A percentile compares a stretch with the other conserved stretches of the same genome.
Evolutionary conservation across 2,113 vertebrate species (phyloP).

Genomic region (Percopsis transmontana): DNA sequence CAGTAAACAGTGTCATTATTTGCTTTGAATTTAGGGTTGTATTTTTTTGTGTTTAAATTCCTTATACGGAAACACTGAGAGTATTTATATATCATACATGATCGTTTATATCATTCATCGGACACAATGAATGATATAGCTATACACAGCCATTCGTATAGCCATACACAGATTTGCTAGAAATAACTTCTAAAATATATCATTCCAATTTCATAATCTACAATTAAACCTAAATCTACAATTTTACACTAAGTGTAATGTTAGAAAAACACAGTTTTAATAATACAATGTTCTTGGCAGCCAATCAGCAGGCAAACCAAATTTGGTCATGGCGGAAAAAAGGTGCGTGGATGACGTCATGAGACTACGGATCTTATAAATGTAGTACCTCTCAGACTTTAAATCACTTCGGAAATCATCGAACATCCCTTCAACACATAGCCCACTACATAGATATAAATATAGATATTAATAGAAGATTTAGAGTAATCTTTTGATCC

Average conservation of each 20-base stretch:
- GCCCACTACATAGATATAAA: neutral
- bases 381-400: neutral
- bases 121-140: no score
- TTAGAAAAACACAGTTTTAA: no score
- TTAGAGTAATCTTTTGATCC: neutral
- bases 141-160: neutral
- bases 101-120: no score
- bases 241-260: neutral
- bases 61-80: no score
- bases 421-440: neutral
- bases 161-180: neutral
- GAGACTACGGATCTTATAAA: conserved; percentile 48
- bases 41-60: neutral
- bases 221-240: no score
- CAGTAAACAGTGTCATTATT: neutral
- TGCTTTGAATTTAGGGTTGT: neutral
- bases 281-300: neutral
- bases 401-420: neutral
- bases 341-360: conserved; percentile 56
- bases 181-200: neutral
- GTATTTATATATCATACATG: no score
- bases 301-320: conserved; percentile 25
- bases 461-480: no score
- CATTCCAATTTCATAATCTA: no score
- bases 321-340: conserved; percentile 64